Evolutionary conservation across 2,113 vertebrate species (phyloP).

Genomic region (Mirza zaza): DNA sequence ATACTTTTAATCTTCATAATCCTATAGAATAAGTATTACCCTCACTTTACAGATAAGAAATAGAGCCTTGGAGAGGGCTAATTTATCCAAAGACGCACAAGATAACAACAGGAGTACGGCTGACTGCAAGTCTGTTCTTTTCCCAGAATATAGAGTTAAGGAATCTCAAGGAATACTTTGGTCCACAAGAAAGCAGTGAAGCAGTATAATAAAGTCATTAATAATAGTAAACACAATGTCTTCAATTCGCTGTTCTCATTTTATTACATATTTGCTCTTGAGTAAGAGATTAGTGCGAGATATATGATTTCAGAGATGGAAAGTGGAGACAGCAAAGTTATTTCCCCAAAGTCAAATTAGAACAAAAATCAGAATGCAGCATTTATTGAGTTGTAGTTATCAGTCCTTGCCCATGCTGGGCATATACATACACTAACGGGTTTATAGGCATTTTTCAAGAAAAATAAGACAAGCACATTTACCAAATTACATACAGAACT

Average conservation of each 20-base stretch:
- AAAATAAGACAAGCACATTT: neutral
- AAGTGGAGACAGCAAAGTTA: conserved; percentile 6
- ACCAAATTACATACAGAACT: neutral
- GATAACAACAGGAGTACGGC: neutral
- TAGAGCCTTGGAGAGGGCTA: neutral
- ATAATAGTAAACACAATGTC: neutral
- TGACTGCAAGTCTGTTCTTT: neutral
- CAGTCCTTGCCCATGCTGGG: no score
- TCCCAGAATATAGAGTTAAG: neutral
- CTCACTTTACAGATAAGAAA: neutral
- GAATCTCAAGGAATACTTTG: neutral
- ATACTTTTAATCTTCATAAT: neutral
- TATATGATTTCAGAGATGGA: neutral
- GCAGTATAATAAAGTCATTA: neutral
- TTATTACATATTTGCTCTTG: conserved; percentile 22
- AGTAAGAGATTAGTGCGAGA: neutral
- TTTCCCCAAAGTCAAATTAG: conserved; percentile 39
- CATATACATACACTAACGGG: neutral
- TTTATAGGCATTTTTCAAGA: neutral
- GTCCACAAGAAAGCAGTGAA: neutral
- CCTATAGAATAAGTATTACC: neutral
- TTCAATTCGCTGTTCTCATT: neutral
- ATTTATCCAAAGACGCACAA: neutral
- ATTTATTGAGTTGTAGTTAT: neutral
- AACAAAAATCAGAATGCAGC: conserved; percentile 11